Percentiles rank a stretch among this genome's conserved stretches.
These are phyloP conservation scores for Chalcosyrphus nemorum DNA, from an alignment of 2,888 invertebrate genomes.

Conservation along the genomic window DNA sequence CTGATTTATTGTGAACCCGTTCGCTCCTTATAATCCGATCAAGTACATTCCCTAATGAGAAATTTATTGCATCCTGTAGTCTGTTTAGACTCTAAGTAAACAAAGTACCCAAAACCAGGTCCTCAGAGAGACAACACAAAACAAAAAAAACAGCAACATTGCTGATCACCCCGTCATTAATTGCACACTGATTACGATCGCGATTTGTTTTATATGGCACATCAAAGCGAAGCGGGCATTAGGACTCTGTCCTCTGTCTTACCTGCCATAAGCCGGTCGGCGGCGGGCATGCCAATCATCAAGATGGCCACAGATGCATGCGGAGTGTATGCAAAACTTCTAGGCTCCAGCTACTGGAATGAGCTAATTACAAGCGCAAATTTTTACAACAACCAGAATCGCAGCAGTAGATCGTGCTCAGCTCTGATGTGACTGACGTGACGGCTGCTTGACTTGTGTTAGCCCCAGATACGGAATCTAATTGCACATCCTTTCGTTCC, in stretches of 20 bases:
- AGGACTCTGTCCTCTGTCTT: conserved; percentile 4
- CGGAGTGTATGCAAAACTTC: conserved; percentile 55
- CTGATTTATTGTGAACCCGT: conserved; percentile 34
- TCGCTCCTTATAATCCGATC: conserved; percentile 53
- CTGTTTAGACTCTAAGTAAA: conserved; percentile 38
- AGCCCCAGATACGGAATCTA: conserved; percentile 50
- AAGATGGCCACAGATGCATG: neutral
- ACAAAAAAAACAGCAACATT: conserved; percentile 6
- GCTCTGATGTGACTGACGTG: conserved; percentile 48
- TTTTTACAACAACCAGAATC: conserved; percentile 48
- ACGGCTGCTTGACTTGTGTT: conserved; percentile 42
- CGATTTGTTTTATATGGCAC: conserved; percentile 63
- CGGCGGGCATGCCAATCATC: conserved; percentile 25
- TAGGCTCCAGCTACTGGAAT: conserved; percentile 27
- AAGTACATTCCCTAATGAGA: conserved; percentile 52
- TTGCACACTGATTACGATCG: conserved; percentile 58
- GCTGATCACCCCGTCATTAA: conserved; percentile 58
- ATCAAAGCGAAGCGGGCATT: conserved; percentile 51
- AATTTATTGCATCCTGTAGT: conserved; percentile 54
- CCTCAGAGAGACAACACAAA: too few species aligned
- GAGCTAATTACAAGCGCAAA: conserved; percentile 61
- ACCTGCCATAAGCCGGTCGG: too few species aligned
- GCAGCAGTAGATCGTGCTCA: conserved; percentile 42
- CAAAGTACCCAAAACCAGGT: neutral
- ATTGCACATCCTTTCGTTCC: conserved; percentile 29